Evolutionary conservation across 2,888 invertebrate species (phyloP).

Genomic region (Acholoe squamosa): DNA sequence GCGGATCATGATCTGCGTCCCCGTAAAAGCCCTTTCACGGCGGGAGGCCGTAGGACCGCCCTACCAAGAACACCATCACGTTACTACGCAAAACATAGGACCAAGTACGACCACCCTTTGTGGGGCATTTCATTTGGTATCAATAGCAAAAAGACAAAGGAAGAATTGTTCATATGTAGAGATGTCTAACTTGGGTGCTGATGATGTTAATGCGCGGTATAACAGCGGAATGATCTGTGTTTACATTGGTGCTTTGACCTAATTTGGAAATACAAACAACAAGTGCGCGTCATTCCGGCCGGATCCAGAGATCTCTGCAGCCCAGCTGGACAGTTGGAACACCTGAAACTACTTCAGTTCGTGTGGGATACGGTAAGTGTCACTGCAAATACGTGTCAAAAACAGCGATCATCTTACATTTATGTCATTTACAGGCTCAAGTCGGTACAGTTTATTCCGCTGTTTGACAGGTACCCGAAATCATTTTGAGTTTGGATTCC

Average conservation of each 20-base stretch:
- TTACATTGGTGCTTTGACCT: constrained; percentile 39
- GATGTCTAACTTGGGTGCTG: neutral
- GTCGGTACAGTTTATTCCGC: too few relatives aligned
- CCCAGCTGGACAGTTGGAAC: neutral
- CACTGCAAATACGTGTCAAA: neutral
- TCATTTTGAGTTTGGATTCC: constrained; percentile 28
- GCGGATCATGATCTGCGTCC: too few relatives aligned
- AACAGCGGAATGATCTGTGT: constrained; percentile 35
- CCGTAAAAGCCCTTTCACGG: neutral
- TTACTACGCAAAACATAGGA: constrained; percentile 38
- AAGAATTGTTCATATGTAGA: neutral
- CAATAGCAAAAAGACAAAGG: too few relatives aligned
- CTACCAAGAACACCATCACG: neutral
- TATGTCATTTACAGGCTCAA: neutral
- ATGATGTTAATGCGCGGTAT: neutral
- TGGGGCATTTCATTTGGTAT: too few relatives aligned
- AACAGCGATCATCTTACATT: neutral
- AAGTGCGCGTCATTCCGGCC: constrained; percentile 28
- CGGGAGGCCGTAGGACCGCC: constrained; percentile 7
- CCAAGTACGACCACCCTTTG: neutral
- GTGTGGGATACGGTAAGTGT: neutral
- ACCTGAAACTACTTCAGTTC: neutral
- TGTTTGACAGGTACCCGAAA: neutral
- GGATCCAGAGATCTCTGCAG: neutral
- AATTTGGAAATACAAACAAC: constrained; percentile 16